Evolutionary conservation across 2,113 vertebrate species (phyloP), one percentile per base, ranked within the genome.

Genomic region (Psilopogon haemacephalus): DNA sequence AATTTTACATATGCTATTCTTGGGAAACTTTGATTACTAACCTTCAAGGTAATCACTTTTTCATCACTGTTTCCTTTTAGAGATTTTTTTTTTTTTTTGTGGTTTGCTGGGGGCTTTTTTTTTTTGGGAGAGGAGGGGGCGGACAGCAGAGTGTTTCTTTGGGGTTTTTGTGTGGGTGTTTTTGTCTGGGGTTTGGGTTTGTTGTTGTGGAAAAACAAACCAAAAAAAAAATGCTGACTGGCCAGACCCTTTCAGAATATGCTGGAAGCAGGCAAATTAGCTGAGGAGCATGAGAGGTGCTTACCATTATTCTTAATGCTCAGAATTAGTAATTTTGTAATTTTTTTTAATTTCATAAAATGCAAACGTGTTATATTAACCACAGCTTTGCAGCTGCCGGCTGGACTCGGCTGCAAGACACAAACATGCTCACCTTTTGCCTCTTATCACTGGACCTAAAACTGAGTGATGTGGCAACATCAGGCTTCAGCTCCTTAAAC

Each of bases 401-500:
- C 76, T 83, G 48, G 12, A 88, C 69, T 96, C 73, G 81, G 80
- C 62, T 12, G 3, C 54, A 68, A 74, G 76, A 81, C 64, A 44
- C 62, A 84, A 77, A 88, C 60, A 71, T 79, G 65, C 46, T 76
- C 64, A 63, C 40, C 81, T 68, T 79, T 59, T 79, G 81, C 85
- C 89, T 74, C 76, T 77, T 89, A 96, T 86, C 84, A 73, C 42
- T 93, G 68, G 24, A 96, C 89, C 46, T 87, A 92, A 93, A 84
- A 95, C 92, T 87, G 94, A 1, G 35, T 92, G 89, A 95, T 94
- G 93, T 73, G 84, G 55, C 64, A 64, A 56, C 32, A 3, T 60
- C 96, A 93, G 94, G 92, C 94, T 92, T 89, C 74, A 91, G 55
- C 20, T 90, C 94, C 80, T 93, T 88, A 84, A 84, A 93, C 91